Evolutionary conservation across 2,888 invertebrate genomes (phyloP).

Genomic region (Agrochola lota): DNA sequence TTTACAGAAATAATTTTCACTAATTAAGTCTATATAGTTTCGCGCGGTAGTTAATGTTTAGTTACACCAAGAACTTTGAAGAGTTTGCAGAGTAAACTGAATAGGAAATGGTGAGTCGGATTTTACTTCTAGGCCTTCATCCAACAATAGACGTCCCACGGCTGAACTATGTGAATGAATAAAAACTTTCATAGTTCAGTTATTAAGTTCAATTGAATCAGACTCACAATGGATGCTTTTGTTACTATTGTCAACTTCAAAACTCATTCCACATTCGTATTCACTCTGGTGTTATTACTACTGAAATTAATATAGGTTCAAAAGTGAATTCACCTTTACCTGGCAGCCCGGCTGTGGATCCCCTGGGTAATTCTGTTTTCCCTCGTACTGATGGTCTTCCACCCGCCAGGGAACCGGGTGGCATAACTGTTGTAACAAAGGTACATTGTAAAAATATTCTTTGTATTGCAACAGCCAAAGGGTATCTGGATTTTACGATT

Average conservation of each 20-base stretch:
- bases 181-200: constrained; percentile 27
- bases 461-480: neutral
- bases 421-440: constrained; percentile 71
- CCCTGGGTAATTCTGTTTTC: constrained; percentile 85
- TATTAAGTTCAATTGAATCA: constrained; percentile 32
- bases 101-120: neutral
- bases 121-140: constrained; percentile 29
- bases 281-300: constrained; percentile 4
- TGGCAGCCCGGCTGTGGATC: constrained; percentile 85
- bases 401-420: constrained; percentile 81
- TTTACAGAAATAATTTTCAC: constrained; percentile 57
- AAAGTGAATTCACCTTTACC: constrained; percentile 71
- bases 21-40: constrained; percentile 1
- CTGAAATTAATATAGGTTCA: constrained; percentile 20
- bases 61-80: constrained; percentile 15
- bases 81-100: neutral
- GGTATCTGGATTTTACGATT: constrained; percentile 15
- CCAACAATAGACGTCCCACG: constrained; percentile 28
- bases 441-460: constrained; percentile 2
- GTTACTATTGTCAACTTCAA: constrained; percentile 32
- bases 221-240: constrained; percentile 45
- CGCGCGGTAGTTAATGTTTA: neutral
- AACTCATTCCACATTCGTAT: constrained; percentile 15
- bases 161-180: constrained; percentile 31
- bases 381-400: constrained; percentile 87